Evolutionary conservation across 2,113 vertebrate species (phyloP).

Genomic region (Himantopus leucocephalus): DNA sequence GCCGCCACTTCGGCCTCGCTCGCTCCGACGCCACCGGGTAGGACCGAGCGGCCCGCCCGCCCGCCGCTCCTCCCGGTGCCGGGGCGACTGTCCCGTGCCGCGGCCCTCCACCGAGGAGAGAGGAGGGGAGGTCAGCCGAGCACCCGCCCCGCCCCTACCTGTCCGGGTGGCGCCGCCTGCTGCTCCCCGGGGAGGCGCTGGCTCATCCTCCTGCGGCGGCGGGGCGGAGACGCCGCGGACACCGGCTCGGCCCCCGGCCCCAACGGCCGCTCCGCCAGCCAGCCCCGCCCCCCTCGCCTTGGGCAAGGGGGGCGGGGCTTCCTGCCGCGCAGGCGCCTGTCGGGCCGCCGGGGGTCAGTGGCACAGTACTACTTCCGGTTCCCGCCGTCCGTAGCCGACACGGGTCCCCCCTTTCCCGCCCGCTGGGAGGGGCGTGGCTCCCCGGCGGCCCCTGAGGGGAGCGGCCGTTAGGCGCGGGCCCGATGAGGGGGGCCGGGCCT

Average conservation of each 20-base stretch:
- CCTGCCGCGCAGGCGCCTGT: neutral
- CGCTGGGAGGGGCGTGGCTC: no score
- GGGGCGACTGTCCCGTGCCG: neutral
- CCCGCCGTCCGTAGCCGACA: rapidly evolving
- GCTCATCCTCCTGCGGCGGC: constrained; percentile 15
- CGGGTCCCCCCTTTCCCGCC: rapidly evolving
- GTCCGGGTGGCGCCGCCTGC: constrained; percentile 19
- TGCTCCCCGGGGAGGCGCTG: neutral
- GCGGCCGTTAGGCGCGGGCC: no score
- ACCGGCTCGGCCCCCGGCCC: neutral
- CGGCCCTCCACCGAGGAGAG: neutral
- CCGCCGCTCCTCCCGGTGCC: no score
- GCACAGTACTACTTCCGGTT: neutral
- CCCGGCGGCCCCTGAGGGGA: rapidly evolving
- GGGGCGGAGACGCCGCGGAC: neutral
- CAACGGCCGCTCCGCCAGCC: neutral
- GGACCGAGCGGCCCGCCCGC: no score
- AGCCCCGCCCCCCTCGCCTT: neutral
- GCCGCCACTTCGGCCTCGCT: neutral
- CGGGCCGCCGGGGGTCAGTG: rapidly evolving
- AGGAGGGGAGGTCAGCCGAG: no score
- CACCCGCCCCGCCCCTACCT: neutral
- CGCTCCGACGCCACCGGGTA: no score
- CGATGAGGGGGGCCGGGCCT: neutral
- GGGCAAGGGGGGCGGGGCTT: neutral